Evolutionary conservation across 1,140 invertebrate species (phyloP).

Genomic region (Aphaenogaster ashmeadi): DNA sequence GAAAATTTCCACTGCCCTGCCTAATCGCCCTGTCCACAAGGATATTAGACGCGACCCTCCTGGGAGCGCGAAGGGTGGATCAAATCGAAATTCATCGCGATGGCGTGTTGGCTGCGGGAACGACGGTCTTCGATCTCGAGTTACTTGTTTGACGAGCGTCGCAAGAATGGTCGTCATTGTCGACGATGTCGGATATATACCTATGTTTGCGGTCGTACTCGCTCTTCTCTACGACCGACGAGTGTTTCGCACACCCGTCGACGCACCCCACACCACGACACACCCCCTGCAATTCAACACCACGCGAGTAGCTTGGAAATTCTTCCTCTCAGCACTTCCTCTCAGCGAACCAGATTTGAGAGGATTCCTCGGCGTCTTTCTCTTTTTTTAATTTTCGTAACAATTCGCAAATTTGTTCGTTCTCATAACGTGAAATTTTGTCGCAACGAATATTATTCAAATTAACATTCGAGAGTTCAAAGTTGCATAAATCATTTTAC

Average conservation of each 20-base stretch:
- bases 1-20: constrained; percentile 67
- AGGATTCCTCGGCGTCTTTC: background rate
- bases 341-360: background rate
- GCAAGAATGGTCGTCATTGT: constrained; percentile 62
- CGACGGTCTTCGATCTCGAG: constrained; percentile 65
- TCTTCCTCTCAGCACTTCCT: background rate
- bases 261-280: background rate
- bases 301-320: constrained; percentile 19
- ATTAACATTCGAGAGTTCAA: background rate
- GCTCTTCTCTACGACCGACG: background rate
- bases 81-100: constrained; percentile 71
- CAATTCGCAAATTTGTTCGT: background rate
- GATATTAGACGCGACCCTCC: background rate
- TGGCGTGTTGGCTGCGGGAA: constrained; percentile 22
- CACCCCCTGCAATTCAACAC: constrained; percentile 9
- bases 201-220: constrained; percentile 38
- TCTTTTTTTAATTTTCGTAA: background rate
- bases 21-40: constrained; percentile 23
- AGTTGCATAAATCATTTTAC: background rate
- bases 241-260: background rate
- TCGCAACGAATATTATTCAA: background rate
- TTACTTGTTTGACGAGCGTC: constrained; percentile 68
- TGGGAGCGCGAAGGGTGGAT: constrained; percentile 19
- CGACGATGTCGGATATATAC: constrained; percentile 22
- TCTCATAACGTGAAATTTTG: background rate